A percentile compares a stretch with the other conserved stretches of the same genome.
Evolutionary conservation across 2,888 invertebrate genomes (phyloP).

Genomic region (Agonopterix heracliana): DNA sequence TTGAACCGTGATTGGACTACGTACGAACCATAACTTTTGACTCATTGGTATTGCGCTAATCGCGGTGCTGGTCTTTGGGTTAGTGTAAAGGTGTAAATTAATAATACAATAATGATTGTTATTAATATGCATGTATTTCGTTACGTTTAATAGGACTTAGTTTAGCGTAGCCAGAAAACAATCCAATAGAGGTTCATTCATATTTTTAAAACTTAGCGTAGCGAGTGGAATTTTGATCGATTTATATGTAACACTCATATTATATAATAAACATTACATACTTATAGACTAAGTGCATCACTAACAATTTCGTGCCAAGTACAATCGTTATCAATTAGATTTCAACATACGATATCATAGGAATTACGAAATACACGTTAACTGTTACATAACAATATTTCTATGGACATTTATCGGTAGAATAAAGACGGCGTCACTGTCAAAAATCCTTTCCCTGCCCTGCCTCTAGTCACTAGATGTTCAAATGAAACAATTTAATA

Average conservation of each 20-base stretch:
- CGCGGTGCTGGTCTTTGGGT: no score
- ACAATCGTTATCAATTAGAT: neutral
- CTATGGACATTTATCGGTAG: no score
- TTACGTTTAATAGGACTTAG: conserved; percentile 19
- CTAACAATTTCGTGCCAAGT: conserved; percentile 34
- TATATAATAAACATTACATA: conserved; percentile 15
- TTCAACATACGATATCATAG: no score
- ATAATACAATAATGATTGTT: neutral
- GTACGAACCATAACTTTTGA: no score
- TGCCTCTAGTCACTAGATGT: neutral
- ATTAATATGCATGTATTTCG: conserved; percentile 38
- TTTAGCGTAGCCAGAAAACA: conserved; percentile 32
- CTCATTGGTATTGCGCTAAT: no score
- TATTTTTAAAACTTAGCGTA: conserved; percentile 28
- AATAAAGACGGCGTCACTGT: neutral
- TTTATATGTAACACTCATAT: conserved; percentile 31
- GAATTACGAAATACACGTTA: no score
- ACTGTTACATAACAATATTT: no score
- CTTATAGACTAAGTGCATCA: conserved; percentile 28
- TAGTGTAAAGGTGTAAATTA: no score
- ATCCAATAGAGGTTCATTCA: conserved; percentile 16
- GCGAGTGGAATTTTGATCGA: conserved; percentile 32
- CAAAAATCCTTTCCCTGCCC: neutral
- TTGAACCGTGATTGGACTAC: no score
- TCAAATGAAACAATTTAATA: neutral